These are phyloP conservation scores for Selenia dentaria DNA, from an alignment of 2,888 invertebrate species.

Conservation along the genomic window DNA sequence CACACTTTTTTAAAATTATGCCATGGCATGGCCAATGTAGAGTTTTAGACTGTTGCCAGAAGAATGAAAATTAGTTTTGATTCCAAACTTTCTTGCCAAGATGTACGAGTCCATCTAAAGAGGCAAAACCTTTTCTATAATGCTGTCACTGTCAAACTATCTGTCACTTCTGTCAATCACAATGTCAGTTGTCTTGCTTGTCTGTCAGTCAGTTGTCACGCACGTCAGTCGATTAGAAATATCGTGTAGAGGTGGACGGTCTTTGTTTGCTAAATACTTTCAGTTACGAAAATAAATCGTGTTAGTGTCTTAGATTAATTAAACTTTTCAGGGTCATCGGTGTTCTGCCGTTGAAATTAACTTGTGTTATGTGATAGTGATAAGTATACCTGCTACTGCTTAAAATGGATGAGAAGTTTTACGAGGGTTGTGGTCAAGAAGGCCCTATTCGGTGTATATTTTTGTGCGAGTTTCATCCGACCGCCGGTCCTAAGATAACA, in stretches of 20 bases:
- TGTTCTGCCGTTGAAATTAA: neutral
- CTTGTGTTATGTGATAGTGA: constrained; percentile 31
- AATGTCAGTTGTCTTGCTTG: too few species aligned
- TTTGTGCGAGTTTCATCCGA: constrained; percentile 90
- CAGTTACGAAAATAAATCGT: constrained; percentile 49
- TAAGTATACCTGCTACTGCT: constrained; percentile 33
- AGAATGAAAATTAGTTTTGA: too few species aligned
- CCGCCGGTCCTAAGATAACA: constrained; percentile 91
- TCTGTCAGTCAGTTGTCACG: too few species aligned
- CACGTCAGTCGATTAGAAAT: constrained; percentile 41
- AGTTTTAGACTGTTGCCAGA: too few species aligned
- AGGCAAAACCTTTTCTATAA: too few species aligned
- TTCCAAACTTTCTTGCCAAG: too few species aligned
- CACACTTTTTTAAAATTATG: too few species aligned
- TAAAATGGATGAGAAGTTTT: constrained; percentile 77
- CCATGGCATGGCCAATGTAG: too few species aligned
- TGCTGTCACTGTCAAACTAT: too few species aligned
- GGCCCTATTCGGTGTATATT: constrained; percentile 91
- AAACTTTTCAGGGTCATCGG: constrained; percentile 27
- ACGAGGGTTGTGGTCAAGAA: constrained; percentile 86
- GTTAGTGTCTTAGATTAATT: constrained; percentile 36
- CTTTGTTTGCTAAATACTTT: constrained; percentile 28
- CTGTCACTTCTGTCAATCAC: too few species aligned
- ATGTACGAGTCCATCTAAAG: too few species aligned
- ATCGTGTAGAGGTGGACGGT: constrained; percentile 15